phyloP scores from a whole-genome alignment of 2,113 vertebrate species.

The Callocephalon fimbriatum region DNA sequence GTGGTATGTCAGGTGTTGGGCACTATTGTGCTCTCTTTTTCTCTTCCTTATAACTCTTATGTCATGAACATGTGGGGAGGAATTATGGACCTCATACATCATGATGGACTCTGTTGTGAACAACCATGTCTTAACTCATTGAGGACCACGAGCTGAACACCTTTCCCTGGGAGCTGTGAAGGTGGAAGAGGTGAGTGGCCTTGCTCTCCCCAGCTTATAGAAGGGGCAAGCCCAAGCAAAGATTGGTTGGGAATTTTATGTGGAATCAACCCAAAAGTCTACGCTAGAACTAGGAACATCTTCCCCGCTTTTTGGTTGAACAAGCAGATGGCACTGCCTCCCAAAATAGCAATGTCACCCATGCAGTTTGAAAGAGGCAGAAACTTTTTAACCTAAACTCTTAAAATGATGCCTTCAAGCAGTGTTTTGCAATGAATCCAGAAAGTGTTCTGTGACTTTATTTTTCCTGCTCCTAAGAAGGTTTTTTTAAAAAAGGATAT shows the following conservation, averaged over 20 bases:
- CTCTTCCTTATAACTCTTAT: not conserved
- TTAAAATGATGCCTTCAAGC: constrained; percentile 12
- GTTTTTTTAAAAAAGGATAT: not conserved
- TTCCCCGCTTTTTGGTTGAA: constrained; percentile 48
- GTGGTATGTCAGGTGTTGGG: not conserved
- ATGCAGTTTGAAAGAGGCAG: constrained; percentile 39
- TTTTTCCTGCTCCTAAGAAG: not conserved
- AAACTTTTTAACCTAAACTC: constrained; percentile 54
- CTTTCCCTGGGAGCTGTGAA: not conserved
- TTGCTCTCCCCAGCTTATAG: not conserved
- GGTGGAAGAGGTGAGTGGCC: not conserved
- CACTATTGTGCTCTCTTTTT: not conserved
- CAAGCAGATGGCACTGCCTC: constrained; percentile 47
- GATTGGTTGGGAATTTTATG: not conserved
- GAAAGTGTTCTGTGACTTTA: not conserved
- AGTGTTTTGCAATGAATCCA: constrained; percentile 34
- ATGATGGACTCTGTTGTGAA: fast-evolving
- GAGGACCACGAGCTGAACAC: not conserved
- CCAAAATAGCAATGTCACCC: constrained; percentile 58
- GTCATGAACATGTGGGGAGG: fast-evolving
- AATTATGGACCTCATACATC: not conserved
- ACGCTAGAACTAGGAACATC: constrained; percentile 39
- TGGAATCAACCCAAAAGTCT: constrained; percentile 28
- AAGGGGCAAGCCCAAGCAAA: not conserved
- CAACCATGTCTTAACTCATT: not conserved